These are phyloP conservation scores for Andrena flavipes DNA, from an alignment of 2,888 invertebrate species.

Conservation along the genomic window DNA sequence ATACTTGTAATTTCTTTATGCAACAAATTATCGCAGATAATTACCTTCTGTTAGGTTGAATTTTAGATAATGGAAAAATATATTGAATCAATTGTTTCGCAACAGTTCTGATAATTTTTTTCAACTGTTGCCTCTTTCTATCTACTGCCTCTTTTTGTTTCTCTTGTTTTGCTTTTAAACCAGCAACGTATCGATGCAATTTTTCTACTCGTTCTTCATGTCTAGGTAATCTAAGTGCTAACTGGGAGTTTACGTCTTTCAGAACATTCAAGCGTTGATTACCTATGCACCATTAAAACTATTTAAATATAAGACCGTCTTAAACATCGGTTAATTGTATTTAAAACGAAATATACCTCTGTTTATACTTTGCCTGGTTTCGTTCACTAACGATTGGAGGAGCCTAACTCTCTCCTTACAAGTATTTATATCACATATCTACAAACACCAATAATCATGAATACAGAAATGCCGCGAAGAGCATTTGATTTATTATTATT, in stretches of 20 bases:
- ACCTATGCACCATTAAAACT: conserved; percentile 69
- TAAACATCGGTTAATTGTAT: neutral
- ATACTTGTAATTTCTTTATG: neutral
- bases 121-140: conserved; percentile 86
- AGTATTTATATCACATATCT: conserved; percentile 87
- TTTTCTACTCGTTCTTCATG: conserved; percentile 88
- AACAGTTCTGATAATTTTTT: conserved; percentile 86
- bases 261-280: conserved; percentile 82
- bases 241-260: conserved; percentile 83
- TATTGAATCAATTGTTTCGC: conserved; percentile 88
- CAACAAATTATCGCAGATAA: neutral
- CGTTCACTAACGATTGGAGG: conserved; percentile 86
- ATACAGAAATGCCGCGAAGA: neutral
- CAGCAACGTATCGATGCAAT: conserved; percentile 86
- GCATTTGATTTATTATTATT: neutral
- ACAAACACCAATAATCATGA: conserved; percentile 66
- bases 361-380: conserved; percentile 85
- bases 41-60: conserved; percentile 85
- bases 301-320: conserved; percentile 4
- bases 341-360: conserved; percentile 74
- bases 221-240: conserved; percentile 86
- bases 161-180: conserved; percentile 86
- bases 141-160: conserved; percentile 85
- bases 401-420: conserved; percentile 87
- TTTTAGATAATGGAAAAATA: conserved; percentile 89